Evolutionary conservation across 1,140 invertebrate species (phyloP).

Genomic region (Drosophila pachea): DNA sequence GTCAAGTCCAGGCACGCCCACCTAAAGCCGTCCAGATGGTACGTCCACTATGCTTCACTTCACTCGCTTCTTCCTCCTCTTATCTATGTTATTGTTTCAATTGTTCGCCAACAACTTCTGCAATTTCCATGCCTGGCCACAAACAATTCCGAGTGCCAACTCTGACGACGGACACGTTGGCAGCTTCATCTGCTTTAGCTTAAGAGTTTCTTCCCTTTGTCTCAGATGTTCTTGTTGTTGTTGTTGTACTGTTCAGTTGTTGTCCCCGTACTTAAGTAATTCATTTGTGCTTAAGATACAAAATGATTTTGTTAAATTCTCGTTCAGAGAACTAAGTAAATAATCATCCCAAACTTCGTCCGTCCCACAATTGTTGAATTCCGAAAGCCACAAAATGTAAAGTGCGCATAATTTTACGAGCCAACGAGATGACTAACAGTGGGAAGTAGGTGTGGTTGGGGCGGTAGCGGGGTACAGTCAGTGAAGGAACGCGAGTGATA

Average conservation of each 20-base stretch:
- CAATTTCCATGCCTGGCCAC: conserved; percentile 37
- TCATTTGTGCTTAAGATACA: conserved; percentile 73
- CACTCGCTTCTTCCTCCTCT: conserved; percentile 14
- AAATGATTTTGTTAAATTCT: conserved; percentile 69
- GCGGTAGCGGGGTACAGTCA: not conserved
- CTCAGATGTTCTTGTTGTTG: conserved; percentile 7
- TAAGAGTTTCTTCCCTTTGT: conserved; percentile 5
- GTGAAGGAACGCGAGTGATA: no score
- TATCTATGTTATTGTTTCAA: conserved; percentile 50
- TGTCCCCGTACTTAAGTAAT: conserved; percentile 64
- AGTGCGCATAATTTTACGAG: conserved; percentile 69
- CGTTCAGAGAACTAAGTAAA: conserved; percentile 71
- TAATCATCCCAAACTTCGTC: conserved; percentile 56
- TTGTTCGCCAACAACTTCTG: conserved; percentile 41
- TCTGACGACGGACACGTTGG: conserved; percentile 24
- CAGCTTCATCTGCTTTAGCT: conserved; percentile 24
- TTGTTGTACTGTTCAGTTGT: conserved; percentile 33
- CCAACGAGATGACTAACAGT: conserved; percentile 8
- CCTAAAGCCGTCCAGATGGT: not conserved
- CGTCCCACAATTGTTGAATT: conserved; percentile 34
- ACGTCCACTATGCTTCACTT: not conserved
- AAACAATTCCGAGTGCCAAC: conserved; percentile 43
- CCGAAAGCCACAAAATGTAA: conserved; percentile 71
- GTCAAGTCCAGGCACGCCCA: not conserved
- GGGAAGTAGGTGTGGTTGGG: not conserved